Evolutionary conservation across 1,140 invertebrate genomes (phyloP).

Genomic region (Procambarus virginalis): DNA sequence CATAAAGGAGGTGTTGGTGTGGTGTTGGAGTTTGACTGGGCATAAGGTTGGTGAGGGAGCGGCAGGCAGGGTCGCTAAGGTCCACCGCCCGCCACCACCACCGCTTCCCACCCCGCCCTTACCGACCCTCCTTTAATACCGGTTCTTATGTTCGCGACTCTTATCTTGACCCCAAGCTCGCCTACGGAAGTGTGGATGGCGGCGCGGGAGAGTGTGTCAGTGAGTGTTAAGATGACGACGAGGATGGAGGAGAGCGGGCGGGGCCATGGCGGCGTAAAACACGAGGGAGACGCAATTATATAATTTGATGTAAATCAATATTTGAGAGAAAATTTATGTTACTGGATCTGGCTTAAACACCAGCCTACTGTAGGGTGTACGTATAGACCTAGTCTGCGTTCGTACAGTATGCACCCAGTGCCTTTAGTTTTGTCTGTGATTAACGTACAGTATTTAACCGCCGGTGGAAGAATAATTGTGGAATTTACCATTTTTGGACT

Average conservation of each 20-base stretch:
- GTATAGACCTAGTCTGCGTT: no score
- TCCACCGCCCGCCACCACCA: background rate
- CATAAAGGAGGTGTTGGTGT: constrained; percentile 56
- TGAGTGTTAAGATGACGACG: constrained; percentile 30
- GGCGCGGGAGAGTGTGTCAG: constrained; percentile 26
- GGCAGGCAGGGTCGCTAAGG: constrained; percentile 29
- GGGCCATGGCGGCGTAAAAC: constrained; percentile 13
- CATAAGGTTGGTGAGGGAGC: constrained; percentile 52
- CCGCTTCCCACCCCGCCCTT: constrained; percentile 19
- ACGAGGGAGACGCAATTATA: background rate
- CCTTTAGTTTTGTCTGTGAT: no score
- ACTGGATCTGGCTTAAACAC: no score
- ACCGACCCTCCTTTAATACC: background rate
- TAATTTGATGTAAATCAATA: no score
- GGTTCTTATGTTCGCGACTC: constrained; percentile 55
- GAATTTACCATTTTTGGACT: no score
- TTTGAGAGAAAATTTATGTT: no score
- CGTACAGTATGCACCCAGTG: no score
- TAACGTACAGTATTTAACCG: no score
- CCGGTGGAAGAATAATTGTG: no score
- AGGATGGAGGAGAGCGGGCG: background rate
- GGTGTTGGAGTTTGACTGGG: constrained; percentile 35
- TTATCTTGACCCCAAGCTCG: constrained; percentile 47
- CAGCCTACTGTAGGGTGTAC: no score
- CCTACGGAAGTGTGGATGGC: constrained; percentile 32